Base-by-base conservation (phyloP, 1,140 invertebrate genomes). In the Lepidurus packardi region DNA sequence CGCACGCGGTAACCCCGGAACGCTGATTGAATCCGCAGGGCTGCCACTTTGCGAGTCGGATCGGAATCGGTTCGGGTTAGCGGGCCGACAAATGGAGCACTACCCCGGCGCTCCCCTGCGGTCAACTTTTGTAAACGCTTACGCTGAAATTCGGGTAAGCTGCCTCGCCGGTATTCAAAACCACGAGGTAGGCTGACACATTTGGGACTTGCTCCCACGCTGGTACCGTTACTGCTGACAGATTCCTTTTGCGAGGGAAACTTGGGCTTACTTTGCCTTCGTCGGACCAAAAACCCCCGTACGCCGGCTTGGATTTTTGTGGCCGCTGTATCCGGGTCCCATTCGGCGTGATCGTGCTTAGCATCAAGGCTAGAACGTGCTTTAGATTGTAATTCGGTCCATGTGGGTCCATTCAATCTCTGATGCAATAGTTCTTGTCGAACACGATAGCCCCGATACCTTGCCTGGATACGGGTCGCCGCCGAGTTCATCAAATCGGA, bases 291-390 rank as follows among this genome's bases (percentile, higher is more conserved):
- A 82, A 89, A 92, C n/a, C 91, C 91, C 1, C 91, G 85, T 21
- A 92, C 86, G 5, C 90, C 89, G 0, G 92, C 91, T 83, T 93
- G 92, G 79, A 93, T 93, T 84, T 91, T 92, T 1, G 90, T 89
- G 0, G 91, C 91, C 41, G 89, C 90, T 75, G 87, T 88, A 81
- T 91, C 53, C 53, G 53, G 9, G 6, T 65, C 53, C 53, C 53
- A 65, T 7, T 21, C 53, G 16, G 13, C 13, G 16, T 47, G 45
- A 47, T 47, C 45, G 45, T 16, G 16, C 45, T 47, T 16, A 16
- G 5, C 45, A 16, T 47, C 5, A 47, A 10, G 45, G 10, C 21
- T 21, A n/a, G 13, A 13, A 65, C 53, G 53, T 65, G 53, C 53
- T 65, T 7, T 65, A 16, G 53, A 65, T 16, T 65, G 53, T 21